Evolutionary conservation across 1,140 invertebrate genomes (phyloP), one percentile per base, ranked within the genome.

Genomic region (Hyles vespertilio): DNA sequence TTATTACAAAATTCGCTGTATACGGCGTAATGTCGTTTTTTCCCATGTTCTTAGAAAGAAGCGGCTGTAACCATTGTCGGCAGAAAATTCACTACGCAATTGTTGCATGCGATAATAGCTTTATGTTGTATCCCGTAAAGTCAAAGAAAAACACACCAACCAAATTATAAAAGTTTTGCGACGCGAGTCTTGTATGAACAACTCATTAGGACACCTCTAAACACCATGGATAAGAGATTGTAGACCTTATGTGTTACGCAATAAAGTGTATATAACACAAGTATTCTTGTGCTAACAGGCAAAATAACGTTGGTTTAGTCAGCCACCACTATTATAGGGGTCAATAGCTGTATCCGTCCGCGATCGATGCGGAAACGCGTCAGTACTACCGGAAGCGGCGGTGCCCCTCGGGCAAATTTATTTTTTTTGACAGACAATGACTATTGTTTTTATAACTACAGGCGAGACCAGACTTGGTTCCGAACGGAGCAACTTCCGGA

Each of bases 261-360:
- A 8, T 70, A 58, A 47, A 56, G 49, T 50, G 40, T 58, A 45
- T 53, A n/a, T 61, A 63, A 56, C 59, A 40, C 54, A 59, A 48
- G 32, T 45, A 9, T 58, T 52, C 48, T 53, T 34, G 52, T 43
- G 33, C 7, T 40, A 62, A 65, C 61, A 58, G 61, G 59, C 40
- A 56, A 52, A 56, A 51, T 51, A 56, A 63, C 64, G 54, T 66
- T 75, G 67, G 67, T 77, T 63, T 75, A 67, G 70, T 71, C 54
- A 70, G 63, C 65, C 57, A 51, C 60, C 65, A 70, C 67, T 73
- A 69, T 73, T 73, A 74, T 63, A 48, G 68, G 63, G 77, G 75
- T 80, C 77, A 80, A 78, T 76, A 72, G 69, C 68, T 68, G 74
- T 72, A 74, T 80, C 72, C 74, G 64, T 62, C 47, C 34, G 53